These are phyloP conservation scores for Drosophila ficusphila DNA, from an alignment of 1,140 invertebrate genomes.

Conservation along the genomic window DNA sequence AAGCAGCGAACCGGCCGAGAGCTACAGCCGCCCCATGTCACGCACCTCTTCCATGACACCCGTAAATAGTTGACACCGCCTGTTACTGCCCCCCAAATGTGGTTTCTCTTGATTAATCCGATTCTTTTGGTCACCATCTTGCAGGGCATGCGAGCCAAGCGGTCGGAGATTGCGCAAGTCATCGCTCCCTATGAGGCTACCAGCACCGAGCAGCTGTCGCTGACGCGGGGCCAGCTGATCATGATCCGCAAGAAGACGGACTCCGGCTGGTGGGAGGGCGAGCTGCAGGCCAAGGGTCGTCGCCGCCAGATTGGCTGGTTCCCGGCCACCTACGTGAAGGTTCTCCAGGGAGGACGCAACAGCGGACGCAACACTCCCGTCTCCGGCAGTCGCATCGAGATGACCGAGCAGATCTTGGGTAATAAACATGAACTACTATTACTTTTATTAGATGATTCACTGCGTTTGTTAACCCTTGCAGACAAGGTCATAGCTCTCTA, in stretches of 20 bases:
- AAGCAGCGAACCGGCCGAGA: constrained; percentile 79
- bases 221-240: constrained; percentile 97
- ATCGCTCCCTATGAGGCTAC: constrained; percentile 95
- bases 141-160: constrained; percentile 87
- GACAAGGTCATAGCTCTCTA: constrained; percentile 96
- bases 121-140: constrained; percentile 2
- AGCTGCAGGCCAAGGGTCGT: constrained; percentile 97
- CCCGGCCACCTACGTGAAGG: constrained; percentile 98
- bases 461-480: constrained; percentile 83
- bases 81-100: not conserved
- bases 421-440: not conserved
- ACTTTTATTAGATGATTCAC: not conserved
- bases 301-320: constrained; percentile 98
- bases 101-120: not conserved
- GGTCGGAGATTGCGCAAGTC: constrained; percentile 94
- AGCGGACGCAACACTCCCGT: constrained; percentile 91
- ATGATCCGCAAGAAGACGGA: constrained; percentile 98
- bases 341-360: constrained; percentile 87
- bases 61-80: constrained; percentile 79
- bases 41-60: constrained; percentile 84
- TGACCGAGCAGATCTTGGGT: constrained; percentile 85
- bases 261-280: constrained; percentile 99
- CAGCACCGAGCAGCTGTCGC: constrained; percentile 94
- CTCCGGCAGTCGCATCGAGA: constrained; percentile 84
- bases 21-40: constrained; percentile 84